Conservation (phyloP, 2,888 invertebrate genomes). For the Scaptomyza polygonia region DNA sequence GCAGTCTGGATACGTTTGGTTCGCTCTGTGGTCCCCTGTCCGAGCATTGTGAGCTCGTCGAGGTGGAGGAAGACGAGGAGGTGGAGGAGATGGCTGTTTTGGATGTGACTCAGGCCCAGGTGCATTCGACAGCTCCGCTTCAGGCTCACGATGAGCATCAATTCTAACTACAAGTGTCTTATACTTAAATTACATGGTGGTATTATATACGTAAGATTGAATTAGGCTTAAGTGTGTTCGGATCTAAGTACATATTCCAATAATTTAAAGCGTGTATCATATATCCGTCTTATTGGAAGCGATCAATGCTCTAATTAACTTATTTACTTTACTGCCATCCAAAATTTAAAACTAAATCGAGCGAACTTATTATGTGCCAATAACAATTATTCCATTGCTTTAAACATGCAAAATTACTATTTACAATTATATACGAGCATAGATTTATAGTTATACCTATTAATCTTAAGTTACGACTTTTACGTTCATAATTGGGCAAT, state of each 20-base stretch:
- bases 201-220: constrained; percentile 48
- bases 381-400: constrained; percentile 38
- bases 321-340: constrained; percentile 67
- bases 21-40: constrained; percentile 68
- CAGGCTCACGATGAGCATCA: constrained; percentile 61
- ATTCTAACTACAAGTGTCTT: constrained; percentile 67
- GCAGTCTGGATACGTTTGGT: constrained; percentile 78
- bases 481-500: constrained; percentile 65
- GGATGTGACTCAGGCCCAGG: constrained; percentile 37
- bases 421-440: constrained; percentile 11
- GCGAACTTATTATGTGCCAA: constrained; percentile 56
- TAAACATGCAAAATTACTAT: constrained; percentile 48
- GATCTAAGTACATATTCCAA: constrained; percentile 39
- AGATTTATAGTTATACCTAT: constrained; percentile 22
- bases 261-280: constrained; percentile 33
- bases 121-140: constrained; percentile 37
- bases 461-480: constrained; percentile 37
- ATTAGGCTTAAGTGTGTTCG: constrained; percentile 51
- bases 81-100: constrained; percentile 20
- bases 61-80: constrained; percentile 21
- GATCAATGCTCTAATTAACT: constrained; percentile 22
- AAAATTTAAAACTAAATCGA: constrained; percentile 33
- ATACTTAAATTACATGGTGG: constrained; percentile 22
- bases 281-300: constrained; percentile 56
- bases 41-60: constrained; percentile 45